Percentiles rank a stretch among this genome's conserved stretches.
phyloP scores from a whole-genome alignment of 2,888 invertebrate genomes.

The Eupithecia subfuscata region DNA sequence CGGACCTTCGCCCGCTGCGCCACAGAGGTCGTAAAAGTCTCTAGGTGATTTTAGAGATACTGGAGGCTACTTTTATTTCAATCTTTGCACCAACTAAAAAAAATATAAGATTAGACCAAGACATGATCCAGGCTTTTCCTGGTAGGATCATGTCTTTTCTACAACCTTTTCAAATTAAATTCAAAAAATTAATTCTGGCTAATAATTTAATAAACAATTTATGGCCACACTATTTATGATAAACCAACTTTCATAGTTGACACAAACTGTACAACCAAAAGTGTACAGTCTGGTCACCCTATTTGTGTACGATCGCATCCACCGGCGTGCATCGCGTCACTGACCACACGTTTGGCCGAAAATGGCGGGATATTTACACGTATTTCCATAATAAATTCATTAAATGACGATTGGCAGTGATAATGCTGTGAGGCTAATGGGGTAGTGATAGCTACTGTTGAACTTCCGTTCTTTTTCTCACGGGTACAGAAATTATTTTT shows the following conservation, averaged over 20 bases:
- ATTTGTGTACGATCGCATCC: constrained; percentile 49
- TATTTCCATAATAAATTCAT: constrained; percentile 46
- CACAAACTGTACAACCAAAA: background rate
- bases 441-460: constrained; percentile 8
- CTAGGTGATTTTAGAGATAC: background rate
- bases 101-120: background rate
- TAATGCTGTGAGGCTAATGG: constrained; percentile 21
- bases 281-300: constrained; percentile 40
- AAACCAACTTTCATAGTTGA: background rate
- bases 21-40: too few relatives aligned
- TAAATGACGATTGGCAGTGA: constrained; percentile 37
- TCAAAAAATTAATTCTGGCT: too few relatives aligned
- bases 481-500: background rate
- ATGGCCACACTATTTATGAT: background rate
- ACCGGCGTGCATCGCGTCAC: constrained; percentile 52
- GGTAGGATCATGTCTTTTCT: background rate
- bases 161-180: background rate
- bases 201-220: background rate
- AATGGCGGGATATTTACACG: constrained; percentile 50
- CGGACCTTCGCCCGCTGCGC: too few relatives aligned
- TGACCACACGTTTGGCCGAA: constrained; percentile 53
- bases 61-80: background rate
- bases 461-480: background rate
- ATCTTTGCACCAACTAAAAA: background rate
- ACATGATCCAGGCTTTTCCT: background rate